These are phyloP conservation scores for Drosophila melanica DNA, from an alignment of 1,140 invertebrate species.

Conservation along the genomic window DNA sequence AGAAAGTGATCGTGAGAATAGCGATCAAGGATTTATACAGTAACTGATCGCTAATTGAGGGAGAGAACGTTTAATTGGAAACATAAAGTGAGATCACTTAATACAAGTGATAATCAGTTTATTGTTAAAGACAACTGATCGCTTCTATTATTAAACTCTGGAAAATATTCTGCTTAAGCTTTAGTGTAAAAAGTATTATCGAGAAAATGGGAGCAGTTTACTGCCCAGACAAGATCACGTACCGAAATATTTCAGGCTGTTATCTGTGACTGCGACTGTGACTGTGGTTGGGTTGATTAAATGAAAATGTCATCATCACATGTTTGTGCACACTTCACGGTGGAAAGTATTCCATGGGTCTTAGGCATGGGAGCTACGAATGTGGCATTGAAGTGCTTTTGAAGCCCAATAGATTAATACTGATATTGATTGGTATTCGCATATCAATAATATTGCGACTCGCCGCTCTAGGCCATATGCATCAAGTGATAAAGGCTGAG, in stretches of 20 bases:
- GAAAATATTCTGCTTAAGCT: too few species aligned
- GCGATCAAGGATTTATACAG: too few species aligned
- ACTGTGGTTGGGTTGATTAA: background rate
- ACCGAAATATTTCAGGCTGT: conserved; percentile 5
- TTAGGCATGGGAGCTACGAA: conserved; percentile 12
- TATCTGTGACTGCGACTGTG: conserved; percentile 35
- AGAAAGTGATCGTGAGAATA: too few species aligned
- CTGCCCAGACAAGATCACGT: background rate
- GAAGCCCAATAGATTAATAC: conserved; percentile 30
- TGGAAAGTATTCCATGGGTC: conserved; percentile 32
- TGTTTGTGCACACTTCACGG: conserved; percentile 36
- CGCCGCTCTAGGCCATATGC: background rate
- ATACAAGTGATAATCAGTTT: background rate
- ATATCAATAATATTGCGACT: background rate
- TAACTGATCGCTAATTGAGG: too few species aligned
- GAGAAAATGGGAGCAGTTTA: background rate
- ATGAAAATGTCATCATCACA: conserved; percentile 42
- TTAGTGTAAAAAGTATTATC: background rate
- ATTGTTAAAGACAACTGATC: too few species aligned
- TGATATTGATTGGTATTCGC: conserved; percentile 20
- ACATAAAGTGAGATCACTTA: background rate
- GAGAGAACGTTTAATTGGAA: background rate
- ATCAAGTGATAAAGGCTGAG: conserved; percentile 9
- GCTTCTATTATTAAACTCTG: too few species aligned
- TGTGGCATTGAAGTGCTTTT: conserved; percentile 45